These are phyloP conservation scores for Liopterus haemorrhoidalis DNA, from an alignment of 2,888 invertebrate genomes.

Conservation along the genomic window DNA sequence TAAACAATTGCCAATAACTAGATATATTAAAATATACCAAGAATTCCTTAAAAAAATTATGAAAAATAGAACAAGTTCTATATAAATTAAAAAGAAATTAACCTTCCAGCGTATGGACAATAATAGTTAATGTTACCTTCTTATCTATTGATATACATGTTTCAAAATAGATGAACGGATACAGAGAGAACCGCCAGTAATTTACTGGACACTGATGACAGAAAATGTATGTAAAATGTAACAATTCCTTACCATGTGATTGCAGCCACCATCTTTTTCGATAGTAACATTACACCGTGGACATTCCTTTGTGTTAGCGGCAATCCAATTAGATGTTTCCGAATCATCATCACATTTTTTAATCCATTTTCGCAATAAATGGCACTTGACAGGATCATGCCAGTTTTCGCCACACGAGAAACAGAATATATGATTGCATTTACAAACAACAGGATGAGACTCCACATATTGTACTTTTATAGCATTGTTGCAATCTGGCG, in stretches of 20 bases:
- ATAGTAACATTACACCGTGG: conserved; percentile 97
- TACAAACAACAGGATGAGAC: conserved; percentile 85
- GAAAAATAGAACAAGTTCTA: too few relatives aligned
- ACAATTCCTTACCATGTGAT: conserved; percentile 92
- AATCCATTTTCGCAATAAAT: conserved; percentile 89
- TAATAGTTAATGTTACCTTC: neutral
- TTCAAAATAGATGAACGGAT: too few relatives aligned
- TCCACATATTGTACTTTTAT: conserved; percentile 89
- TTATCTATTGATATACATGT: neutral
- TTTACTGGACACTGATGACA: too few relatives aligned
- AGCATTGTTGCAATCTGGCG: conserved; percentile 94
- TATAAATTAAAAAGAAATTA: too few relatives aligned
- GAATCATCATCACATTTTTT: conserved; percentile 99
- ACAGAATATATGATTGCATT: conserved; percentile 90
- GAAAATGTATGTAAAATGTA: neutral
- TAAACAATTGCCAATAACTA: too few relatives aligned
- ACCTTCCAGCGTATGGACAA: too few relatives aligned
- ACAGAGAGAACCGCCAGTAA: too few relatives aligned
- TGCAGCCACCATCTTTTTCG: conserved; percentile 96
- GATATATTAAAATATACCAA: too few relatives aligned
- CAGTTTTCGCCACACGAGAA: conserved; percentile 94
- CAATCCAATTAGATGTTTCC: conserved; percentile 99
- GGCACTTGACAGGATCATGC: conserved; percentile 98
- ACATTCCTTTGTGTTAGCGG: conserved; percentile 98
- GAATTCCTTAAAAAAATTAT: too few relatives aligned